Conservation (phyloP, 64 coral and sea anemone genomes). For the Porites lutea region DNA sequence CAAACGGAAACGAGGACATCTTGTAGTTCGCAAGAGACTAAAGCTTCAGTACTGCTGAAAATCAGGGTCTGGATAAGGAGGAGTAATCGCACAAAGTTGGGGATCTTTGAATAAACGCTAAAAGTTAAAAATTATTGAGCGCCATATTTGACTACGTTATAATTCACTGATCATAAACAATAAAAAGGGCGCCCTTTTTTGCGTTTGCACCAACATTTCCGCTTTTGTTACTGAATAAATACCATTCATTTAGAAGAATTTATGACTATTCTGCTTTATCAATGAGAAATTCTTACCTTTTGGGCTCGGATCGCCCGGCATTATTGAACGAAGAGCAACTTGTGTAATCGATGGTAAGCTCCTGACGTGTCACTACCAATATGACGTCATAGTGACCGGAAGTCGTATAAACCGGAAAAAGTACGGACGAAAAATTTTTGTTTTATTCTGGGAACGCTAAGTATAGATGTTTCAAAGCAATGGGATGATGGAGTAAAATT, state of each 20-base stretch:
- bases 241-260: background rate
- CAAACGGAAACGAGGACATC: background rate
- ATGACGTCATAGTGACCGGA: conserved; percentile 33
- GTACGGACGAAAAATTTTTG: no score
- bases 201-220: background rate
- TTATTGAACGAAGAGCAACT: conserved; percentile 66
- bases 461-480: no score
- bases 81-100: background rate
- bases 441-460: background rate
- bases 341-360: conserved; percentile 61
- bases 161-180: background rate
- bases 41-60: background rate
- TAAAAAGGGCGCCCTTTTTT: background rate
- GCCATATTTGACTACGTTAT: conserved; percentile 14
- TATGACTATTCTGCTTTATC: background rate
- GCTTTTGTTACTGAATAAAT: background rate
- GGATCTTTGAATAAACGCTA: background rate
- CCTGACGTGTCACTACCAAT: conserved; percentile 83
- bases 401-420: conserved; percentile 15
- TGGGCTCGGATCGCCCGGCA: conserved; percentile 91
- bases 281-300: conserved; percentile 77
- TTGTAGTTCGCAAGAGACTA: background rate
- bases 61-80: background rate
- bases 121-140: background rate
- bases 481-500: no score